A percentile compares a stretch with the other conserved stretches of the same genome.
phyloP scores from a whole-genome alignment of 2,888 invertebrate species.

The Crossocerus cetratus region DNA sequence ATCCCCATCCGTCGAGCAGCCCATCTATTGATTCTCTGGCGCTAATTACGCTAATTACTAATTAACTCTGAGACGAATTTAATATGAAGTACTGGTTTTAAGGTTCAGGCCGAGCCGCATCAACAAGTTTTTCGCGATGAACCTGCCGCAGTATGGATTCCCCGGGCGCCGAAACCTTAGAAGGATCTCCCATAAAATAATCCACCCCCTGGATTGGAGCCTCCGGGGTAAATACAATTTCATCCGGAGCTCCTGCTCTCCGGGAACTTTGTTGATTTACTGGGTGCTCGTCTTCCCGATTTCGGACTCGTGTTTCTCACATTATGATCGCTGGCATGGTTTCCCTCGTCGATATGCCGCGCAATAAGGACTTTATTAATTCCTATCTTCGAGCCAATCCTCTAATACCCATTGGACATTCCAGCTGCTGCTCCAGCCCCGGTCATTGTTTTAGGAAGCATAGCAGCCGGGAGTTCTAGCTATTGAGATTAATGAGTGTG shows the following conservation, averaged over 20 bases:
- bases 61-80: no score
- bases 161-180: conserved; percentile 23
- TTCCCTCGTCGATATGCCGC: background rate
- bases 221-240: conserved; percentile 42
- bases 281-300: conserved; percentile 7
- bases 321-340: conserved; percentile 8
- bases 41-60: background rate
- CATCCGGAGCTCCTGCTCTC: conserved; percentile 10
- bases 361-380: background rate
- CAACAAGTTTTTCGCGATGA: conserved; percentile 21
- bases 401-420: no score
- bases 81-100: no score
- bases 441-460: no score
- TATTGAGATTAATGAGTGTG: conserved; percentile 64
- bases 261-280: conserved; percentile 34
- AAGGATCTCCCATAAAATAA: conserved; percentile 37
- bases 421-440: no score
- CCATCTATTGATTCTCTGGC: background rate
- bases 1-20: background rate
- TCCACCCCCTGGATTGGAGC: conserved; percentile 18
- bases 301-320: conserved; percentile 13
- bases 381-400: background rate
- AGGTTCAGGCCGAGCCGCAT: conserved; percentile 15
- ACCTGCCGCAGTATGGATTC: conserved; percentile 21
- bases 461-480: conserved; percentile 26